Percentiles rank a stretch among this genome's conserved stretches.
These are phyloP conservation scores for Helicoverpa assulta DNA, from an alignment of 2,888 invertebrate species.

Conservation along the genomic window DNA sequence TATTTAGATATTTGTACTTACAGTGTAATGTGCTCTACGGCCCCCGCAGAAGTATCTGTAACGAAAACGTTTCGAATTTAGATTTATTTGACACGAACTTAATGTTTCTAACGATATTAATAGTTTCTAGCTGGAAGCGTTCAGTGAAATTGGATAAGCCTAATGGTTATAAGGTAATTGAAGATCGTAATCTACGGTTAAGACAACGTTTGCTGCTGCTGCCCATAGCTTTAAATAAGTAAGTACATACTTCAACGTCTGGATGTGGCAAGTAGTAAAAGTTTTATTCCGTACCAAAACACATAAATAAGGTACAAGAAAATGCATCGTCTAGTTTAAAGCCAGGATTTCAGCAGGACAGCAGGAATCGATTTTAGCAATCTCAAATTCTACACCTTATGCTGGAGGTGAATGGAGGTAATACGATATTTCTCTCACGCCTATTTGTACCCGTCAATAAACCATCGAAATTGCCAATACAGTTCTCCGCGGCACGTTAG, in stretches of 20 bases:
- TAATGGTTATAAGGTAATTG: background rate
- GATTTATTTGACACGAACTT: constrained; percentile 4
- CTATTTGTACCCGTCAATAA: constrained; percentile 28
- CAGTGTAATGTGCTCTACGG: constrained; percentile 74
- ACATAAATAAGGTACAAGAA: background rate
- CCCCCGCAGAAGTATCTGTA: constrained; percentile 70
- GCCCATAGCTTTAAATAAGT: too few relatives aligned
- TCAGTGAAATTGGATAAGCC: constrained; percentile 1
- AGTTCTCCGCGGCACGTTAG: constrained; percentile 2
- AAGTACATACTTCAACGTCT: background rate
- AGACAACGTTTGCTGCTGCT: background rate
- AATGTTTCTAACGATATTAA: background rate
- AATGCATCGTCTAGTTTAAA: constrained; percentile 7
- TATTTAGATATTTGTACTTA: constrained; percentile 70
- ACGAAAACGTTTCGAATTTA: constrained; percentile 57
- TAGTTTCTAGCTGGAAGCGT: background rate
- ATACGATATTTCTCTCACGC: constrained; percentile 35
- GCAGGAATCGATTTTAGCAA: constrained; percentile 25
- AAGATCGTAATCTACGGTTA: background rate
- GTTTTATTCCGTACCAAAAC: background rate
- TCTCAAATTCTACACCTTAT: constrained; percentile 33
- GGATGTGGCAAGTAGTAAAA: too few relatives aligned
- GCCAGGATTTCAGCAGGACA: background rate
- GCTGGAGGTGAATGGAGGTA: constrained; percentile 17
- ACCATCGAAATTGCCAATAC: constrained; percentile 17